A percentile compares a stretch with the other conserved stretches of the same genome.
Conservation (phyloP, 2,113 vertebrate species). For the Nothoprocta perdicaria region DNA sequence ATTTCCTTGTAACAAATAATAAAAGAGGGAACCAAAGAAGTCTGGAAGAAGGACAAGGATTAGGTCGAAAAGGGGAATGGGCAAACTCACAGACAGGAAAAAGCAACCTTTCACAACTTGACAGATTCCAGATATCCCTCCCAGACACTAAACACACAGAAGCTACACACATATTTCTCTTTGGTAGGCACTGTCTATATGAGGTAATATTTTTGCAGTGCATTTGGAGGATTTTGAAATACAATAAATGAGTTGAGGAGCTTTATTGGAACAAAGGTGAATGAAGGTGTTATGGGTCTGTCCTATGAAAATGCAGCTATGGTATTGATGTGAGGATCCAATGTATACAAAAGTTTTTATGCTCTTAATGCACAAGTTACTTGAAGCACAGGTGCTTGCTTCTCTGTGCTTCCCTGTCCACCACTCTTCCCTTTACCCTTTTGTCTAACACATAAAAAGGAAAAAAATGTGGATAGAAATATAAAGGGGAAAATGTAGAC, state of each 20-base stretch:
- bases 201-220: not conserved
- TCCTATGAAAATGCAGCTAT: accelerated
- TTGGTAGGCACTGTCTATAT: not conserved
- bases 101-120: not conserved
- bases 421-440: not conserved
- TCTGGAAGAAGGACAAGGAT: not conserved
- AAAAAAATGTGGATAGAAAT: too few relatives aligned
- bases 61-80: not conserved
- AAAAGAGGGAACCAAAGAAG: not conserved
- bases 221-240: not conserved
- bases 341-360: accelerated
- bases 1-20: not conserved
- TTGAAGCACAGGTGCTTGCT: not conserved
- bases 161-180: not conserved
- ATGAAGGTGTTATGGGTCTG: not conserved
- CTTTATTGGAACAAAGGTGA: not conserved
- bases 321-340: not conserved
- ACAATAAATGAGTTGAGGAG: not conserved
- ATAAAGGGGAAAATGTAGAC: not conserved
- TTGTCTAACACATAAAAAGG: not conserved
- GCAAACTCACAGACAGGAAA: not conserved
- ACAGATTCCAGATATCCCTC: not conserved
- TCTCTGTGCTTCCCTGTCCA: not conserved
- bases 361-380: not conserved
- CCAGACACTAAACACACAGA: not conserved